phyloP scores from a whole-genome alignment of 2,888 invertebrate genomes.

The Petrophora chlorosata region DNA sequence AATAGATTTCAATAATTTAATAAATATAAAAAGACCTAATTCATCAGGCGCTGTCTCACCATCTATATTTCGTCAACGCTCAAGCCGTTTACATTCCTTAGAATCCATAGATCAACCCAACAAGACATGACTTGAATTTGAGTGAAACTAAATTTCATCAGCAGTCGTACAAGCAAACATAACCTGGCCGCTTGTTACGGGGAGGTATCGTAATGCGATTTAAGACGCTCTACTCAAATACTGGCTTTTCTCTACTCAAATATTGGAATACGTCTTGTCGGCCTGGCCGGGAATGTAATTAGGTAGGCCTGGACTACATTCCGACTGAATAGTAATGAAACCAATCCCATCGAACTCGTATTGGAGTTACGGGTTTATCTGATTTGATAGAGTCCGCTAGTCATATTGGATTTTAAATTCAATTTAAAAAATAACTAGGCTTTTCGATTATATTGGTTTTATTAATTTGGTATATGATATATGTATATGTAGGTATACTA shows the following conservation, averaged over 20 bases:
- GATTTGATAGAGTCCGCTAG: neutral
- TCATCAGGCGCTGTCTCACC: too few relatives aligned
- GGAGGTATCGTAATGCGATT: conserved; percentile 74
- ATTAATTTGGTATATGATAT: neutral
- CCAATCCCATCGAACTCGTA: conserved; percentile 40
- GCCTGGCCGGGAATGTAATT: conserved; percentile 62
- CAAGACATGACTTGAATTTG: conserved; percentile 73
- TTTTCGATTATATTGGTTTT: neutral
- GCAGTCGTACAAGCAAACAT: conserved; percentile 55
- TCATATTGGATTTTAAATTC: conserved; percentile 26
- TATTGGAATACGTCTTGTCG: conserved; percentile 73
- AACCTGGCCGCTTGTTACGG: conserved; percentile 74
- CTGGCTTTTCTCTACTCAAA: conserved; percentile 67
- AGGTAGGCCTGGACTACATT: conserved; percentile 63
- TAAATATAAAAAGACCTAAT: too few relatives aligned
- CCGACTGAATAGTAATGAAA: conserved; percentile 65
- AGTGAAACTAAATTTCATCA: conserved; percentile 76
- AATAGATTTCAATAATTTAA: too few relatives aligned
- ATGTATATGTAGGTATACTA: too few relatives aligned
- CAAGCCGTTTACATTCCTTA: too few relatives aligned
- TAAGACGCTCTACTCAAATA: conserved; percentile 78
- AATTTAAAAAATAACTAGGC: neutral
- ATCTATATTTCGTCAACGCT: conserved; percentile 3
- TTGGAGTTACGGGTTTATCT: conserved; percentile 19
- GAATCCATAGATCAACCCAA: conserved; percentile 30